Evolutionary conservation across 2,797 vertebrate genomes (phyloP).

Genomic region (Zenarchopterus dispar): DNA sequence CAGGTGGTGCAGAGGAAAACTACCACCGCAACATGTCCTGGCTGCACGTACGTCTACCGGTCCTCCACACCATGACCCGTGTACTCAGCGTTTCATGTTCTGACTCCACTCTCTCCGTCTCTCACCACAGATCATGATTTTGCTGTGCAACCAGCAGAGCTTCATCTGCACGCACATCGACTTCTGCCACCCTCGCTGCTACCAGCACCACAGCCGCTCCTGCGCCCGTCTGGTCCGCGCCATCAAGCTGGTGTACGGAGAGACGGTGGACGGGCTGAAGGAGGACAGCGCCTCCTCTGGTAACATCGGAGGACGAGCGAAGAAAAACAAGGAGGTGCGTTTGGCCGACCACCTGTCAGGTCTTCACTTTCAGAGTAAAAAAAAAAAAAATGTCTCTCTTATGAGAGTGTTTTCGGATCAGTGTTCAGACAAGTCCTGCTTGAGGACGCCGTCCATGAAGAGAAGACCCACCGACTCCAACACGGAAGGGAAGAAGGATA

Average conservation of each 20-base stretch:
- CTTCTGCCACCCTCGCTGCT: conserved; percentile 98
- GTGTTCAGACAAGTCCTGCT: conserved; percentile 97
- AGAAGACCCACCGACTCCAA: conserved; percentile 89
- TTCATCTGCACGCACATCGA: conserved; percentile 98
- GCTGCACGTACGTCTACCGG: conserved; percentile 89
- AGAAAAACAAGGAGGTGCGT: conserved; percentile 93
- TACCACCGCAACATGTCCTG: conserved; percentile 98
- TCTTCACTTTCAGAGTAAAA: rapidly evolving
- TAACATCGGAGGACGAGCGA: conserved; percentile 83
- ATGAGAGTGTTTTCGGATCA: conserved; percentile 50
- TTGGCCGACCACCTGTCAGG: rapidly evolving
- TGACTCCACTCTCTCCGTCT: neutral
- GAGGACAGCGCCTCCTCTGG: conserved; percentile 80
- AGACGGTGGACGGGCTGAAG: conserved; percentile 91
- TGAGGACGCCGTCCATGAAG: conserved; percentile 96
- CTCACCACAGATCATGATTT: conserved; percentile 92
- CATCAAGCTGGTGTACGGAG: conserved; percentile 95
- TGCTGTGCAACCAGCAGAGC: conserved; percentile 98
- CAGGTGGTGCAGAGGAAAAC: conserved; percentile 91
- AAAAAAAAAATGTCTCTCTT: too few species aligned
- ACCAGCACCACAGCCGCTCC: conserved; percentile 96
- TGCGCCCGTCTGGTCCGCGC: conserved; percentile 95
- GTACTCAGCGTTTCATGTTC: neutral
- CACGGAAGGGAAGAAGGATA: conserved; percentile 96
- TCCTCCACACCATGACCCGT: neutral